Evolutionary conservation across 2,797 vertebrate species (phyloP), one percentile per base, ranked within the genome.

Genomic region (Danio tinwini): DNA sequence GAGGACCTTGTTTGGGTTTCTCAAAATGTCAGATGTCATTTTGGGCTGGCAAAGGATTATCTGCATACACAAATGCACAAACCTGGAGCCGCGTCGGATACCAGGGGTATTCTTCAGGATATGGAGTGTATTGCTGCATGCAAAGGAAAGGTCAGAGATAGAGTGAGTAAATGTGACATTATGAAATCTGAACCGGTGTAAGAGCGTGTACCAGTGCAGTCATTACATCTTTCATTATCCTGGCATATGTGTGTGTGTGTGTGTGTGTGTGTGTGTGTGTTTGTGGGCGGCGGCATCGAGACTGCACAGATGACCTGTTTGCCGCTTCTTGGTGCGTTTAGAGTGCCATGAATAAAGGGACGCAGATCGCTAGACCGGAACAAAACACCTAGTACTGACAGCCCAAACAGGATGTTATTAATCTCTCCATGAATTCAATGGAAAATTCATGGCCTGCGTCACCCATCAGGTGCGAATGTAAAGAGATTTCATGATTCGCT

Each of bases 161-260:
- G 86, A 89, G 86, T 88, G 86, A 89, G 88, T 83, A 84, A 87
- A 89, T 88, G 73, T 88, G 90, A 91, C 89, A 85, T 88, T 89
- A 75, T 87, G 70, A 92, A 89, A 92, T 90, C 88, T 86, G 76
- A 87, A 80, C 70, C 74, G 42, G 62, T 64, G 83, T 81, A 63
- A 85, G 78, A 74, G 21, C 64, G 49, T n/a, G 50, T 79, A 84
- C 40, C 58, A 49, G 47, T 39, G 0, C 39, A 49, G 61, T 50
- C 76, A 78, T 78, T 61, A 62, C 45, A 39, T 62, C 56, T 75
- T 52, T 71, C 12, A 55, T 42, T 62, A 29, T 61, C 19, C 42
- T 63, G n/a, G 17, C 21, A 29, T 29, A 29, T 29, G 29, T n/a
- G n/a, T n/a, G n/a, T n/a, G n/a, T n/a, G 49, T 50, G 5, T 50